Conservation (phyloP, 2,113 vertebrate genomes). For the Boleophthalmus pectinirostris region DNA sequence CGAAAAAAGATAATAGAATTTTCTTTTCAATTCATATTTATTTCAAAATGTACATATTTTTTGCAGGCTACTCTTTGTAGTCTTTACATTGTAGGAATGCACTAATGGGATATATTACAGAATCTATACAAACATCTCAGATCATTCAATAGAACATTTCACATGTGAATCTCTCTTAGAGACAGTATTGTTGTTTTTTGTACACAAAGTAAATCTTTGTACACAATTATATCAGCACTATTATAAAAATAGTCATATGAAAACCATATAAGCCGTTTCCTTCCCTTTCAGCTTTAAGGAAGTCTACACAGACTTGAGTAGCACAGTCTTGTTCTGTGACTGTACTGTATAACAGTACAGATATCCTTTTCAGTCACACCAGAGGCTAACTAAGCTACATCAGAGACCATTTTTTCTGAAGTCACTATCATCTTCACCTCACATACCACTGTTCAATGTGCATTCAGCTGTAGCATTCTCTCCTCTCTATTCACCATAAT, state of each 20-base stretch:
- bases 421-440: constrained; percentile 33
- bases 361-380: constrained; percentile 44
- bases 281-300: constrained; percentile 50
- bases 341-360: constrained; percentile 57
- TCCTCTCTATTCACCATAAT: constrained; percentile 51
- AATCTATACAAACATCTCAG: constrained; percentile 68
- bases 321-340: constrained; percentile 56
- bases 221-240: constrained; percentile 76
- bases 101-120: constrained; percentile 48
- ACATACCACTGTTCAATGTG: constrained; percentile 21
- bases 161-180: constrained; percentile 82
- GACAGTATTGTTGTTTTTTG: constrained; percentile 76
- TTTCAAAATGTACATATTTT: constrained; percentile 50
- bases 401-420: constrained; percentile 50
- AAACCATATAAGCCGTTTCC: constrained; percentile 64
- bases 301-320: constrained; percentile 72
- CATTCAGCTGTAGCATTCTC: constrained; percentile 27
- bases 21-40: neutral
- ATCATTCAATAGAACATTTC: constrained; percentile 83
- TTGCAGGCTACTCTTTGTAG: constrained; percentile 59
- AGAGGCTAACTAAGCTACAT: constrained; percentile 47
- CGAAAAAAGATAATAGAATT: neutral
- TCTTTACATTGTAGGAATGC: constrained; percentile 46
- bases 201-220: constrained; percentile 78
- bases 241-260: constrained; percentile 75